These are phyloP conservation scores for Intellagama lesueurii DNA, from an alignment of 2,797 vertebrate genomes.

Conservation along the genomic window DNA sequence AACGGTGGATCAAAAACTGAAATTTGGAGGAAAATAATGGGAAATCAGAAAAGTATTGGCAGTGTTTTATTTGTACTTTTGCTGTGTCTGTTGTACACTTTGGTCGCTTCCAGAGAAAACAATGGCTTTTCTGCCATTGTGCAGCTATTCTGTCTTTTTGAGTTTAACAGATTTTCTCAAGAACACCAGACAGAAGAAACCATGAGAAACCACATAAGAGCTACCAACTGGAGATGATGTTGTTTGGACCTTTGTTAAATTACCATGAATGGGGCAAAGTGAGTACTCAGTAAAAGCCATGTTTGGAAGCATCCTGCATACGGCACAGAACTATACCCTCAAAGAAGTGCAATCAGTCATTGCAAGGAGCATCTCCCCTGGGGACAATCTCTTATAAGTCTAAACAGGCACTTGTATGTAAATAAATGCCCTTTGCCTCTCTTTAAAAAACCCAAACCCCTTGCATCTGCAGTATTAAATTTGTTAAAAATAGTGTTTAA, in stretches of 20 bases:
- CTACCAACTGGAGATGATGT: not conserved
- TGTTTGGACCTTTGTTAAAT: not conserved
- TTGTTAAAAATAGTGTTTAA: too few relatives aligned
- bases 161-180: not conserved
- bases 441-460: too few relatives aligned
- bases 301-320: not conserved
- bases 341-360: not conserved
- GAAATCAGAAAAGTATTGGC: not conserved
- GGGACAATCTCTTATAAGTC: not conserved
- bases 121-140: not conserved
- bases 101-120: not conserved
- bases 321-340: not conserved
- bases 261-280: not conserved
- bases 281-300: not conserved
- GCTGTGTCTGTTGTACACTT: not conserved
- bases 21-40: not conserved
- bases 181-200: not conserved
- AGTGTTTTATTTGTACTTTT: not conserved
- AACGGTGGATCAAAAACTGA: not conserved
- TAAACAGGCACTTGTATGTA: not conserved
- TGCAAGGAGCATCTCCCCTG: not conserved
- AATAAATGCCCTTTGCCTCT: too few relatives aligned
- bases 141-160: not conserved
- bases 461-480: too few relatives aligned
- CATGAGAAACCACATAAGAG: not conserved